Evolutionary conservation across 2,797 vertebrate species (phyloP).

Genomic region (Ctenopoma multispine): DNA sequence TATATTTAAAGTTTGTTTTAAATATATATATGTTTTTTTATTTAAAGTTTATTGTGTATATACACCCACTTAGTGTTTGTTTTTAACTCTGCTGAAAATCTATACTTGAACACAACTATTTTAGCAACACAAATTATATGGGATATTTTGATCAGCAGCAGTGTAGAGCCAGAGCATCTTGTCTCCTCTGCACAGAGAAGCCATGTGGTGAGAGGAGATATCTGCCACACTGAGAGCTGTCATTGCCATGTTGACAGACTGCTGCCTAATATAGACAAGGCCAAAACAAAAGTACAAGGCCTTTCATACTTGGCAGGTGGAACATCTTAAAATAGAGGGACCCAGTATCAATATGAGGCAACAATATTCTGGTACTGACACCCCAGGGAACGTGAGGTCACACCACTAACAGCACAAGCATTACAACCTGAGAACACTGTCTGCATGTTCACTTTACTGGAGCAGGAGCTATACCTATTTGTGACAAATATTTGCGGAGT

Average conservation of each 20-base stretch:
- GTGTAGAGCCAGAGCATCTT: conserved; percentile 17
- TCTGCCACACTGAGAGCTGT: conserved; percentile 46
- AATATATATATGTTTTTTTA: background rate
- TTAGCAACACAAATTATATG: background rate
- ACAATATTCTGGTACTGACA: conserved; percentile 57
- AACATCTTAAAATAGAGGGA: conserved; percentile 69
- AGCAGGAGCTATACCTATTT: conserved; percentile 50
- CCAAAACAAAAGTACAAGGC: conserved; percentile 67
- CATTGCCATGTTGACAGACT: conserved; percentile 58
- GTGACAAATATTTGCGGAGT: conserved; percentile 43
- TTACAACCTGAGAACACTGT: conserved; percentile 62
- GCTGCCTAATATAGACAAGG: conserved; percentile 63
- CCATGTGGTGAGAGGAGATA: conserved; percentile 44
- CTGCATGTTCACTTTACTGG: conserved; percentile 56
- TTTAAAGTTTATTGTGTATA: background rate
- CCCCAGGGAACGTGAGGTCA: conserved; percentile 71
- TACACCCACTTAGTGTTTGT: background rate
- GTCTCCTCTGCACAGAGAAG: conserved; percentile 29
- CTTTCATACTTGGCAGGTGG: conserved; percentile 49
- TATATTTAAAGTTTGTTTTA: background rate
- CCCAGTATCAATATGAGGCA: conserved; percentile 42
- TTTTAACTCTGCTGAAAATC: background rate
- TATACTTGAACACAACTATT: background rate
- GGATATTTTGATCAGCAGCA: conserved; percentile 2
- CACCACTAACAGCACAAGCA: conserved; percentile 33